A percentile compares a stretch with the other conserved stretches of the same genome.
phyloP scores from a whole-genome alignment of 2,113 vertebrate species.

The Harpagus bidentatus region DNA sequence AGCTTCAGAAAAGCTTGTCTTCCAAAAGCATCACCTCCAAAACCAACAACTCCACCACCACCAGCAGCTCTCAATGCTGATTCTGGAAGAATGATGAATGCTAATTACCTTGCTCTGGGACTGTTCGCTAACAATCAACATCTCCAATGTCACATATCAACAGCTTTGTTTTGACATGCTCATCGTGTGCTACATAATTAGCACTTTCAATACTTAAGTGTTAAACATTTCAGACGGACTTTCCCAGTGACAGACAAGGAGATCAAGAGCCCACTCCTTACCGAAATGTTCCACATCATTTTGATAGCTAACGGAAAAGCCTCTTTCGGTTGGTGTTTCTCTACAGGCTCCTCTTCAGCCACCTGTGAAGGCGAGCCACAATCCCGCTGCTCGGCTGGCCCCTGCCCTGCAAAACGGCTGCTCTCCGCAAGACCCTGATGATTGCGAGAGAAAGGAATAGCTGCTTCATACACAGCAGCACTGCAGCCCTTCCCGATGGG shows the following conservation, averaged over 20 bases:
- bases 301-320: constrained; percentile 78
- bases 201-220: not conserved
- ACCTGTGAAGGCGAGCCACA: not conserved
- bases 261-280: not conserved
- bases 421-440: rapidly evolving
- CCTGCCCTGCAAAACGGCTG: rapidly evolving
- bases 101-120: not conserved
- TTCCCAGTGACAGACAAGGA: not conserved
- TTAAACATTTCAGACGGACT: not conserved
- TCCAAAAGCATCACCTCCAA: not conserved
- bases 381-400: not conserved
- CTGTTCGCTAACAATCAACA: rapidly evolving
- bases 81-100: not conserved
- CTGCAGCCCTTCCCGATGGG: constrained; percentile 90
- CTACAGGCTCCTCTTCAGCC: not conserved
- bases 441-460: constrained; percentile 22
- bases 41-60: not conserved
- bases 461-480: constrained; percentile 85
- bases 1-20: not conserved
- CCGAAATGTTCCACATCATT: constrained; percentile 82
- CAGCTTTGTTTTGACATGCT: not conserved
- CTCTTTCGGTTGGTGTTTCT: not conserved
- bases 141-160: not conserved
- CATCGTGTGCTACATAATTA: not conserved
- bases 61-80: not conserved